Evolutionary conservation across 2,797 vertebrate species (phyloP), one percentile per base, ranked within the genome.

Genomic region (Macrochelys suwanniensis): DNA sequence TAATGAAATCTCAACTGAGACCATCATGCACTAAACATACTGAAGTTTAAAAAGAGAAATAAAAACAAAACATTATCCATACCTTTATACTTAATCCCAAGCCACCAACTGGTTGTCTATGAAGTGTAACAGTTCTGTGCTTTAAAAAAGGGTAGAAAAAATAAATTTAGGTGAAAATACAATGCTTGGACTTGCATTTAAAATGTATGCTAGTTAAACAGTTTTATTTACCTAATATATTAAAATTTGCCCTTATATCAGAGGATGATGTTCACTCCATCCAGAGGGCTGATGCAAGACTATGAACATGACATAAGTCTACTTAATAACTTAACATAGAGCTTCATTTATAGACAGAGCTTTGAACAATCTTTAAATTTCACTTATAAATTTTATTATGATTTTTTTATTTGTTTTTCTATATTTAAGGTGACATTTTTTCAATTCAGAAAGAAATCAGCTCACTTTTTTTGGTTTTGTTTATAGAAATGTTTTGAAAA

Each of bases 11-110:
- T 78, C 37, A 89, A 6, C 71, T 61, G 90, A 26, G 19, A 82
- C 28, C 59, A 33, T 90, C 54, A 37, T 47, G 25, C 15, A 33
- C 4, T 17, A 61, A 9, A 57, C 2, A 4, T n/a, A 51, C 2
- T 37, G 19, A 90, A 92, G 91, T 85, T 82, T 10, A 65, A 61
- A 96, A 85, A 47, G 59, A 89, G 37, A 90, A 92, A 80, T 19
- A 56, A 88, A 61, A 42, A 88, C 0, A 5, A 90, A 76, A 89
- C 23, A 4, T 82, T 68, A 8, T 51, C 90, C 99, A 97, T 99
- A 99, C 99, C 99, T 99, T 99, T 98, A 99, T 99, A 98, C 99
- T 99, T 96, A 99, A 98, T 97, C 99, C 99, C 98, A 99, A 98
- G 97, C 99, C 98, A 86, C 99, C 99, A 97, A 98, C 97, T 95